Base-by-base conservation (phyloP, 2,888 invertebrate genomes). In the Trissonchulus latispiculum region DNA sequence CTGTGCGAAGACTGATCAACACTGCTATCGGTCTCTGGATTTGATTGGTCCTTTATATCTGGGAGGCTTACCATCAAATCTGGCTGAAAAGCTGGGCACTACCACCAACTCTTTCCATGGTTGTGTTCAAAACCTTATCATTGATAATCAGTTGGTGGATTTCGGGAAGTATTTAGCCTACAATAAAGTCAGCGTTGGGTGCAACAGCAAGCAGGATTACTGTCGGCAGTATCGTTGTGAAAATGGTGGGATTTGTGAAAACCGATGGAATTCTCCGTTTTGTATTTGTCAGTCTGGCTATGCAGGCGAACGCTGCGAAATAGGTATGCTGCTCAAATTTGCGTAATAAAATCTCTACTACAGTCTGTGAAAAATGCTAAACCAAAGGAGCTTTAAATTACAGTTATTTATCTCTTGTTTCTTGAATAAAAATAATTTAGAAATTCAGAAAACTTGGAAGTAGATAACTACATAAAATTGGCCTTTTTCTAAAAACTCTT, bases 301-400 rank as follows among this genome's bases (percentile, higher is more conserved):
- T 84, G 91, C 92, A 0, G 94, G 93, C n/a, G 91, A 91, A 80
- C 92, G 93, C 78, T 96, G 96, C 80, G 88, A 89, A 77, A 91
- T 92, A 81, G 86, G 89, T 89, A 80, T 85, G 86, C 72, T 73
- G 48, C 29, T 64, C 61, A n/a, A 23, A 29, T 77, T 77, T n/a
- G n/a, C n/a, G n/a, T n/a, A n/a, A n/a, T n/a, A n/a, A n/a, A n/a
- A n/a, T n/a, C n/a, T n/a, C n/a, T n/a, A n/a, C n/a, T n/a, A n/a
- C n/a, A n/a, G n/a, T n/a, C n/a, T n/a, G n/a, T n/a, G n/a, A n/a
- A n/a, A n/a, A n/a, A n/a, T n/a, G n/a, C n/a, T n/a, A n/a, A n/a
- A n/a, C n/a, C n/a, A n/a, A n/a, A n/a, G n/a, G n/a, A n/a, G n/a
- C n/a, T n/a, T n/a, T n/a, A n/a, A n/a, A n/a, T n/a, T n/a, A n/a